Evolutionary conservation across 2,113 vertebrate genomes (phyloP).

Genomic region (Eidolon helvum): DNA sequence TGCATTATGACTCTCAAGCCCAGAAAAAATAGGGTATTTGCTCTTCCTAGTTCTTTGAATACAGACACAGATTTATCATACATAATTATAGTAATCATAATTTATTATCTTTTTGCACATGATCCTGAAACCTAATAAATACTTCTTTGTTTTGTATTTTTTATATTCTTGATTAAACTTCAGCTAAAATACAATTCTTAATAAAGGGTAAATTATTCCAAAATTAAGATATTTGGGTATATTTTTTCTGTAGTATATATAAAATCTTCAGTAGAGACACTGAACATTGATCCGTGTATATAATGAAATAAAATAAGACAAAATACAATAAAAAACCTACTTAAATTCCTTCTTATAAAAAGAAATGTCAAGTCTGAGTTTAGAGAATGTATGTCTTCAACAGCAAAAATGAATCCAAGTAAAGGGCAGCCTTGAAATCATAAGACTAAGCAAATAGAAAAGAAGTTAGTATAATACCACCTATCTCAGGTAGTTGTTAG

Average conservation of each 20-base stretch:
- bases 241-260: background rate
- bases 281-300: background rate
- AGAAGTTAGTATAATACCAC: background rate
- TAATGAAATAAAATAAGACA: background rate
- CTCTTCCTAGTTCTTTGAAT: background rate
- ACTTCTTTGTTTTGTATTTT: background rate
- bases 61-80: background rate
- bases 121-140: background rate
- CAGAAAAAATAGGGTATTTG: background rate
- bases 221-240: background rate
- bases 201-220: background rate
- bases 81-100: background rate
- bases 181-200: background rate
- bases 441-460: background rate
- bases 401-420: background rate
- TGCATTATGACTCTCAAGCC: background rate
- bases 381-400: background rate
- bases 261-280: background rate
- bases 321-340: background rate
- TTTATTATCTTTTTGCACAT: background rate
- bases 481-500: background rate
- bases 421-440: background rate
- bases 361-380: slow-evolving; percentile 17
- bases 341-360: background rate
- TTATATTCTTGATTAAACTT: background rate